These are phyloP conservation scores for Galleria mellonella DNA, from an alignment of 1,140 invertebrate genomes.

Conservation along the genomic window DNA sequence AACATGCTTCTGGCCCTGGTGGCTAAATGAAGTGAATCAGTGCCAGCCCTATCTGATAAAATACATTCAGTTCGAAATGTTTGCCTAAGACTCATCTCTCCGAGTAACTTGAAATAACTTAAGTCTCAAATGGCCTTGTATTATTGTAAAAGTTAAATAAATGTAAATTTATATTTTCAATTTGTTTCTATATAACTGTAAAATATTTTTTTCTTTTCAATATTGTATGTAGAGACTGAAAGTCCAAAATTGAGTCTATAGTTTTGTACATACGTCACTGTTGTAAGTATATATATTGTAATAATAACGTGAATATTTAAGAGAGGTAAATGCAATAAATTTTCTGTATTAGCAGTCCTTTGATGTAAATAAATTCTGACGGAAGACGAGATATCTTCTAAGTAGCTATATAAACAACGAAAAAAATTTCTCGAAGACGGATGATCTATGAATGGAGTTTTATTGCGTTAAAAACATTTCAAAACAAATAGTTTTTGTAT, in stretches of 20 bases:
- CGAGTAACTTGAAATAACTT: slow-evolving; percentile 17
- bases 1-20: no score
- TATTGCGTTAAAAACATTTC: neutral
- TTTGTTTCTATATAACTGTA: slow-evolving; percentile 50
- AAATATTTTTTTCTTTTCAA: slow-evolving; percentile 52
- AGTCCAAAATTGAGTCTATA: slow-evolving; percentile 72
- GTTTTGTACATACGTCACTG: slow-evolving; percentile 68
- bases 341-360: slow-evolving; percentile 61
- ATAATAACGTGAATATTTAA: slow-evolving; percentile 58
- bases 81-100: slow-evolving; percentile 20
- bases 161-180: slow-evolving; percentile 43
- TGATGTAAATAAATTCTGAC: slow-evolving; percentile 47
- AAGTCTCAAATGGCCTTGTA: slow-evolving; percentile 55
- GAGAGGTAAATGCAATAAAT: slow-evolving; percentile 61
- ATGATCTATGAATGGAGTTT: neutral
- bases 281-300: slow-evolving; percentile 66
- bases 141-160: slow-evolving; percentile 48
- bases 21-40: neutral
- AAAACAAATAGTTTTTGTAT: no score
- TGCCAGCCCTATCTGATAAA: slow-evolving; percentile 16
- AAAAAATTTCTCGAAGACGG: neutral
- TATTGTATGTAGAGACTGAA: slow-evolving; percentile 63
- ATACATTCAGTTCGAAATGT: slow-evolving; percentile 9
- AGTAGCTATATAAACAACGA: slow-evolving; percentile 29
- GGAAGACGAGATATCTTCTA: slow-evolving; percentile 21